These are phyloP conservation scores for Folsomia manolachei DNA, from an alignment of 2,888 invertebrate genomes.

Conservation along the genomic window DNA sequence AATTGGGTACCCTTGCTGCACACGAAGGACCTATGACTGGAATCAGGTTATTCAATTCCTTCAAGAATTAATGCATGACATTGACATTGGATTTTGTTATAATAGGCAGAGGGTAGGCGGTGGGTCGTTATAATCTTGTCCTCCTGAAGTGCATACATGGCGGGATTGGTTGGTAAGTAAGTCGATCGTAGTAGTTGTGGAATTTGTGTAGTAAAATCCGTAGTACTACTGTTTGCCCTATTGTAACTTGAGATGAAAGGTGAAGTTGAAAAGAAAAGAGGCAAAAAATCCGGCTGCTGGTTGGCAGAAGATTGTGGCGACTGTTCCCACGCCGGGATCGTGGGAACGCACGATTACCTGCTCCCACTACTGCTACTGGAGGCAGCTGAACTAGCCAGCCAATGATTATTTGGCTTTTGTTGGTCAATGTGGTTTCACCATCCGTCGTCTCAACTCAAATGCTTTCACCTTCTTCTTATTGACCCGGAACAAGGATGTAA, in stretches of 20 bases:
- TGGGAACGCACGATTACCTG: conserved; percentile 31
- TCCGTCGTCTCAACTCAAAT: background rate
- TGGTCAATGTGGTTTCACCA: background rate
- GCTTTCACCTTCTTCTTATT: background rate
- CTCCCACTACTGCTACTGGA: conserved; percentile 29
- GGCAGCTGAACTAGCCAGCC: background rate
- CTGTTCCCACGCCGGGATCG: conserved; percentile 41
- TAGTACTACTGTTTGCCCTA: conserved; percentile 4
- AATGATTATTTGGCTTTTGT: background rate
- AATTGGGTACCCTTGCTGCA: too few species aligned
- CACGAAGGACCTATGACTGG: too few species aligned
- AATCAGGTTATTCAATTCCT: too few species aligned
- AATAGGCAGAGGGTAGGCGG: background rate
- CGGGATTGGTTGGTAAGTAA: background rate
- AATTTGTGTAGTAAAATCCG: conserved; percentile 12
- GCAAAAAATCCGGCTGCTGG: conserved; percentile 22
- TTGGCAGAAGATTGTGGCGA: conserved; percentile 45
- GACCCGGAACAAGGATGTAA: background rate
- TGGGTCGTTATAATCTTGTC: too few species aligned
- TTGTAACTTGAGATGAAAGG: conserved; percentile 14
- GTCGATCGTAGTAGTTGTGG: background rate
- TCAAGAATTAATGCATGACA: too few species aligned
- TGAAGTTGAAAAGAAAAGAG: background rate
- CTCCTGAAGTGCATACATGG: too few species aligned
- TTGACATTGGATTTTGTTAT: background rate